phyloP scores from a whole-genome alignment of 2,797 vertebrate species.

The Catamblyrhynchus diadema region DNA sequence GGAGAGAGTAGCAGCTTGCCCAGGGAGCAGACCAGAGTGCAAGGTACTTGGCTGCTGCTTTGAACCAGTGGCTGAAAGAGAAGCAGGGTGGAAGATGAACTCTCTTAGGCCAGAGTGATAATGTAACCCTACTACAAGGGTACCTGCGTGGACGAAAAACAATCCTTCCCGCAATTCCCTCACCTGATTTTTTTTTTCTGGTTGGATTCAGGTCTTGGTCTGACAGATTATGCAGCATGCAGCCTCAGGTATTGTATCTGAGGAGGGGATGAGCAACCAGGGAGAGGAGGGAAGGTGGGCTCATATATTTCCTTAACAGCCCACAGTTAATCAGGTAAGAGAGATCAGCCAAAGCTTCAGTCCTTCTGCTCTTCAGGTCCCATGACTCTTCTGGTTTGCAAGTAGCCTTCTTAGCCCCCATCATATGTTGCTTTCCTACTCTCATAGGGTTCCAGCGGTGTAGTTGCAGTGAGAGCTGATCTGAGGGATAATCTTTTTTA shows the following conservation, averaged over 20 bases:
- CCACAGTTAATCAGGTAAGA: neutral
- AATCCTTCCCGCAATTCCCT: neutral
- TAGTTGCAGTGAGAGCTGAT: neutral
- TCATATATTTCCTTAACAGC: neutral
- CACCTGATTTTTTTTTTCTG: neutral
- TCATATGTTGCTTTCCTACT: neutral
- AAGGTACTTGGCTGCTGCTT: neutral
- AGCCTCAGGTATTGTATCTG: neutral
- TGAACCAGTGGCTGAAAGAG: neutral
- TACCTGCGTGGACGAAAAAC: neutral
- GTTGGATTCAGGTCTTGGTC: neutral
- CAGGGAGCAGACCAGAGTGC: neutral
- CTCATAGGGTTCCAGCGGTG: neutral
- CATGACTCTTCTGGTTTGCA: neutral
- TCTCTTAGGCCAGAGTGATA: neutral
- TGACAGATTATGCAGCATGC: neutral
- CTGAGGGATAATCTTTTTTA: slow-evolving; percentile 5
- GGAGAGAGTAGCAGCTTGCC: neutral
- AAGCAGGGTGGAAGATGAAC: neutral
- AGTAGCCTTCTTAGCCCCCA: neutral
- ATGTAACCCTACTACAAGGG: neutral
- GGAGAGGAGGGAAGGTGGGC: neutral
- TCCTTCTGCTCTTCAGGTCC: neutral
- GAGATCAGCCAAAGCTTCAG: neutral
- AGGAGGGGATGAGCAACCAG: neutral